Evolutionary conservation across 2,113 vertebrate genomes (phyloP).

Genomic region (Zootoca vivipara): DNA sequence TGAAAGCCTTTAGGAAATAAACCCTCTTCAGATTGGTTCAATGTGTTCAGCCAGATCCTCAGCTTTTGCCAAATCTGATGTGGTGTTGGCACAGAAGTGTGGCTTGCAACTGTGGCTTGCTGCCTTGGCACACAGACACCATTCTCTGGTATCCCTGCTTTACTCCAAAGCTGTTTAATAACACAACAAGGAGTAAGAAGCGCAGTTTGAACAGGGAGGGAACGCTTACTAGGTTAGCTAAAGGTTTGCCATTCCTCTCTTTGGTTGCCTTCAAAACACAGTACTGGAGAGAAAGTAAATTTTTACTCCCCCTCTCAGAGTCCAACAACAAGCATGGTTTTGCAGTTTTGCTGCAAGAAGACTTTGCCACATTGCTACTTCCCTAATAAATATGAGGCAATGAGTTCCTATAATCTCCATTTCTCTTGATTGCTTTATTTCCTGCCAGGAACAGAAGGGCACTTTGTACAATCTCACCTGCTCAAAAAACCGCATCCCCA

Average conservation of each 20-base stretch:
- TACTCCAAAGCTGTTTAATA: background rate
- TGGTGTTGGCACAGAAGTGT: background rate
- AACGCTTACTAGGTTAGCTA: background rate
- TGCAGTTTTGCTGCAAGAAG: conserved; percentile 44
- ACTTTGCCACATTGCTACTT: conserved; percentile 26
- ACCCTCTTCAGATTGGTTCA: background rate
- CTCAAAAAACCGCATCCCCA: conserved; percentile 61
- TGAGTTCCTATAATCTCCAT: conserved; percentile 32
- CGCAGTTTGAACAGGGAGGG: too few species aligned
- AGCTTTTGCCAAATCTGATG: background rate
- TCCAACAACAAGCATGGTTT: background rate
- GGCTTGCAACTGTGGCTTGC: background rate
- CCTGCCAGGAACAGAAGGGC: conserved; percentile 45
- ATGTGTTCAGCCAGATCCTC: background rate
- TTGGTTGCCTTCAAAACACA: background rate
- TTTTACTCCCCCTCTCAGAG: background rate
- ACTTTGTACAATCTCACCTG: conserved; percentile 65
- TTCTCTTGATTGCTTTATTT: conserved; percentile 54
- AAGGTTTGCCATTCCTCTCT: background rate
- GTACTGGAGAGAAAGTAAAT: background rate
- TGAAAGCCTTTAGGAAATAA: background rate
- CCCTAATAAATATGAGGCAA: conserved; percentile 51
- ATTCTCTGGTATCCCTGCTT: background rate
- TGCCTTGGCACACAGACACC: background rate
- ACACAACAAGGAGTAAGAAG: too few species aligned